Evolutionary conservation across 2,113 vertebrate species (phyloP).

Genomic region (Prolemur simus): DNA sequence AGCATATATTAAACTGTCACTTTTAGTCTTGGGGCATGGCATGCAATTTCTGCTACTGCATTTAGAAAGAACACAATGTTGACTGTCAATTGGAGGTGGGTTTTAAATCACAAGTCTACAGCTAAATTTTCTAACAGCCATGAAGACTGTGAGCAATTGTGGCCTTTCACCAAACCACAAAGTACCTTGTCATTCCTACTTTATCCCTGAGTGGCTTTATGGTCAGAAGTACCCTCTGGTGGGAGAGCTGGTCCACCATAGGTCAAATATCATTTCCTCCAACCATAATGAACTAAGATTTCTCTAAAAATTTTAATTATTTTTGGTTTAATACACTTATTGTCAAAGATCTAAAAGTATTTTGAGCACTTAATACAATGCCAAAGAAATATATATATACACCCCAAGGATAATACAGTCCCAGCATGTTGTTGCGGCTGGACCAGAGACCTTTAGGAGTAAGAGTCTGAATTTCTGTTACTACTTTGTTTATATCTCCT

Average conservation of each 20-base stretch:
- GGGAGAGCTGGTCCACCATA: background rate
- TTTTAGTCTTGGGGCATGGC: background rate
- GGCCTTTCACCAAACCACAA: background rate
- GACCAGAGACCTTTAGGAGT: background rate
- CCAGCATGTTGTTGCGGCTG: background rate
- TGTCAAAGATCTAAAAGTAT: background rate
- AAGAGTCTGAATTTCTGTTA: background rate
- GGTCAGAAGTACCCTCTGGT: background rate
- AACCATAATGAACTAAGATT: background rate
- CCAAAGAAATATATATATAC: background rate
- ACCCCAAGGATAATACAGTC: background rate
- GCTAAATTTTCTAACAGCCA: slow-evolving; percentile 2
- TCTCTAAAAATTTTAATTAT: background rate
- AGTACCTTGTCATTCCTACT: slow-evolving; percentile 17
- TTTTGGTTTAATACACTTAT: background rate
- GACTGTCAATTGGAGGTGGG: background rate
- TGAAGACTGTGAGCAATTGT: background rate
- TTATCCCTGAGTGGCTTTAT: background rate
- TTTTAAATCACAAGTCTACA: background rate
- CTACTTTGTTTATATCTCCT: background rate
- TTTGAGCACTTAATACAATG: background rate
- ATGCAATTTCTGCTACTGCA: background rate
- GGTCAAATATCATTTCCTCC: background rate
- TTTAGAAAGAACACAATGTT: slow-evolving; percentile 11
- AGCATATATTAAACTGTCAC: background rate